Percentiles rank a stretch among this genome's conserved stretches.
These are phyloP conservation scores for Phlogophora meticulosa DNA, from an alignment of 2,888 invertebrate species.

Conservation along the genomic window DNA sequence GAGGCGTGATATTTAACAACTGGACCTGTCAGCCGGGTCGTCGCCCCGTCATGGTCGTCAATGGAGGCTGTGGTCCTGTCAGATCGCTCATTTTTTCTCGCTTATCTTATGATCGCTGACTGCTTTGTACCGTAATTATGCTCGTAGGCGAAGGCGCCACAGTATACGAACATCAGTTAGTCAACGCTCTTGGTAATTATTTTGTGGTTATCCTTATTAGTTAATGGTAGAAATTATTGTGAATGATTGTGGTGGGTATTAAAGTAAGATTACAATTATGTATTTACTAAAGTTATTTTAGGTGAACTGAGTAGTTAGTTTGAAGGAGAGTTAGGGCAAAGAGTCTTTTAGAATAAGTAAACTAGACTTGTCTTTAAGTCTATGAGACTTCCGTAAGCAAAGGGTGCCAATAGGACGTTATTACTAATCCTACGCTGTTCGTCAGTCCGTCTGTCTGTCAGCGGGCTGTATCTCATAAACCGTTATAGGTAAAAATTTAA, in stretches of 20 bases:
- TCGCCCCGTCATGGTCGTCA: conserved; percentile 67
- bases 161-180: conserved; percentile 50
- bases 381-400: too few relatives aligned
- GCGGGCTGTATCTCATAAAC: too few relatives aligned
- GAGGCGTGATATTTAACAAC: conserved; percentile 35
- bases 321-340: background rate
- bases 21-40: conserved; percentile 60
- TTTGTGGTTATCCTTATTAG: conserved; percentile 32
- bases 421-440: too few relatives aligned
- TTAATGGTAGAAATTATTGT: conserved; percentile 8
- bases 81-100: conserved; percentile 75
- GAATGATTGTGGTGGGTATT: conserved; percentile 17
- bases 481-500: too few relatives aligned
- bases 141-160: conserved; percentile 63
- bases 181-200: conserved; percentile 33
- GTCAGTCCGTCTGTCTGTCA: too few relatives aligned
- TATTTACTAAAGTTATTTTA: background rate
- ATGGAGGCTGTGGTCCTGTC: conserved; percentile 71
- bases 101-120: conserved; percentile 75
- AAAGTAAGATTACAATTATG: conserved; percentile 16
- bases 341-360: too few relatives aligned
- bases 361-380: too few relatives aligned
- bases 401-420: too few relatives aligned
- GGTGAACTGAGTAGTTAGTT: background rate
- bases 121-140: conserved; percentile 80